Percentiles rank a stretch among this genome's conserved stretches.
Conservation (phyloP, 2,888 invertebrate species). For the Fragum sueziense region DNA sequence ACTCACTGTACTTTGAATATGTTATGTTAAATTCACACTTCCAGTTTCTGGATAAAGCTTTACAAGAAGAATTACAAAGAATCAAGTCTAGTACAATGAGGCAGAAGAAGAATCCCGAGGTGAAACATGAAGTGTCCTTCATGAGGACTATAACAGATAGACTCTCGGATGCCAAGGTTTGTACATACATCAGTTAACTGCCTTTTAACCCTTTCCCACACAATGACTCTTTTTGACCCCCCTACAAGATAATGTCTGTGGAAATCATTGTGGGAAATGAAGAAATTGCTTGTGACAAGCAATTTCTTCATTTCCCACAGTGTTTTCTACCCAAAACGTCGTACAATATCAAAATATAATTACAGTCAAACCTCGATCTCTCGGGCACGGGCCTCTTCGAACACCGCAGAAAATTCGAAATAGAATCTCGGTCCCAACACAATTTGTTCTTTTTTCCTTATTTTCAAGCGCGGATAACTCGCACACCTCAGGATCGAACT, state of each 20-base stretch:
- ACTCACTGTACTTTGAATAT: too few relatives aligned
- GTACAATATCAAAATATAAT: too few relatives aligned
- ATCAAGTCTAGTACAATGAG: constrained; percentile 75
- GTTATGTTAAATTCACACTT: constrained; percentile 9
- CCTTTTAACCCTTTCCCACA: neutral
- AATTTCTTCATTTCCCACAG: neutral
- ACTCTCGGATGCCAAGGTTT: constrained; percentile 73
- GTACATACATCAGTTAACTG: too few relatives aligned
- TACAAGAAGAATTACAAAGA: constrained; percentile 78
- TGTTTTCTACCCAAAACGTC: too few relatives aligned
- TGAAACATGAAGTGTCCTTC: constrained; percentile 61
- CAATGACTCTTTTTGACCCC: neutral
- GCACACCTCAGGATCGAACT: too few relatives aligned
- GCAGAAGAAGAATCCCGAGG: constrained; percentile 70
- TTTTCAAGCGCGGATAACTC: too few relatives aligned
- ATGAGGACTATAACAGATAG: constrained; percentile 72
- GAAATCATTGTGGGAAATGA: neutral
- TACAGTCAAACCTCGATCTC: too few relatives aligned
- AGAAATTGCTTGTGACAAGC: neutral
- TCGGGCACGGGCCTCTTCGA: too few relatives aligned
- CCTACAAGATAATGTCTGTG: neutral
- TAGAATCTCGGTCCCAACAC: too few relatives aligned
- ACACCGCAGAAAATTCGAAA: too few relatives aligned
- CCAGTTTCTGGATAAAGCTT: constrained; percentile 72
- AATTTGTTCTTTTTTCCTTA: too few relatives aligned